Percentiles rank a stretch among this genome's conserved stretches.
Evolutionary conservation across 2,113 vertebrate genomes (phyloP).

Genomic region (Lepus timidus): DNA sequence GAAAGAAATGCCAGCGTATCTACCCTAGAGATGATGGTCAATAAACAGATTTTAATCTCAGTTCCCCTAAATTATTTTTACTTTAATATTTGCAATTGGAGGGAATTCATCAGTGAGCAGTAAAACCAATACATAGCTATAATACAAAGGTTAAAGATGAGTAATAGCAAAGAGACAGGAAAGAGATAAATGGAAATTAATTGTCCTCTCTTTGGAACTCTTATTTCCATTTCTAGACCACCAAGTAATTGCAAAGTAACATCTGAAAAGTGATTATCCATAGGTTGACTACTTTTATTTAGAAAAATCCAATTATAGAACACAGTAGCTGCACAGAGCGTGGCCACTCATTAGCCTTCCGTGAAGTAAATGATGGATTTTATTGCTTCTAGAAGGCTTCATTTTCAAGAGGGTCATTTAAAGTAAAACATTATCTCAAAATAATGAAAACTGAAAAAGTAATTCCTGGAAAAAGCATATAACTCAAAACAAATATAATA

Average conservation of each 20-base stretch:
- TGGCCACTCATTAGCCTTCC: background rate
- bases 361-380: background rate
- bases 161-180: background rate
- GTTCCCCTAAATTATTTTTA: slow-evolving; percentile 14
- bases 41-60: slow-evolving; percentile 16
- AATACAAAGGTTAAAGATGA: background rate
- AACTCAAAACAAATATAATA: slow-evolving; percentile 35
- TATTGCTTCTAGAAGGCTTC: background rate
- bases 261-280: slow-evolving; percentile 31
- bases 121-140: slow-evolving; percentile 26
- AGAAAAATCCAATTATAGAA: background rate
- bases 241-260: background rate
- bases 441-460: slow-evolving; percentile 32
- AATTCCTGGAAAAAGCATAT: background rate
- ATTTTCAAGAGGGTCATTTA: slow-evolving; percentile 24
- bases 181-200: slow-evolving; percentile 12
- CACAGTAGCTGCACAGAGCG: background rate
- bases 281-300: background rate
- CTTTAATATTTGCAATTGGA: slow-evolving; percentile 36
- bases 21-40: background rate
- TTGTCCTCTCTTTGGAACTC: background rate
- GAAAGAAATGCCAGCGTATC: background rate
- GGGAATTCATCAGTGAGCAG: slow-evolving; percentile 15
- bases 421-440: background rate
- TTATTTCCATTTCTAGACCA: background rate